Base-by-base conservation (phyloP, 2,113 vertebrate species). In the Martes martes region DNA sequence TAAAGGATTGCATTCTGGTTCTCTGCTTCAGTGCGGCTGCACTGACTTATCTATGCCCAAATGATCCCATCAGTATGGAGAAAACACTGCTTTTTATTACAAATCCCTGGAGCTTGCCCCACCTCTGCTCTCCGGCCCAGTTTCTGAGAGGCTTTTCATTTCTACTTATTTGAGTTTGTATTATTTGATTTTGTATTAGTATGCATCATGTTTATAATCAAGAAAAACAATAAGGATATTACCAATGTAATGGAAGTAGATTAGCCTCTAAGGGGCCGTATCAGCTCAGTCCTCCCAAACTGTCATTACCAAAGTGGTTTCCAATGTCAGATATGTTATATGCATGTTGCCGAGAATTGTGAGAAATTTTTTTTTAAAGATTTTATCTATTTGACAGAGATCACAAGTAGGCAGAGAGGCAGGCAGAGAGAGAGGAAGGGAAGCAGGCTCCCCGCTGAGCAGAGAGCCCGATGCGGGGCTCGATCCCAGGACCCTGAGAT, bases 181-280 rank as follows among this genome's bases (percentile, higher is more conserved):
- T 50, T 55, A 57, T 88, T 73, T 73, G 55, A 91, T 88, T 85
- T 89, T 73, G 55, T 78, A 76, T 76, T 74, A 85, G n/a, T 88
- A 61, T n/a, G 18, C 31, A 90, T 80, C 31, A n/a, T 42, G 82
- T 85, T 96, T 76, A 94, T 80, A 96, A 92, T 87, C 74, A 89
- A 79, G 45, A 87, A 91, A 83, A 87, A 81, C 73, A 80, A 36
- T 88, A 57, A 67, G 14, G 28, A 79, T 15, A 73, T 82, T 23
- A 83, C 52, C 89, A 84, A 47, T 24, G 50, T 39, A 94, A 61
- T 5, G 16, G 45, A 89, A 79, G n/a, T 67, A 95, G 42, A 92
- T 92, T 97, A 50, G 47, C 63, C 79, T 94, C 87, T 90, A 95
- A 87, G 80, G 61, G 28, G 74, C 63, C 74, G 31, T 76, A 76